Base-by-base conservation (phyloP, 2,797 vertebrate species). In the Danio tinwini region DNA sequence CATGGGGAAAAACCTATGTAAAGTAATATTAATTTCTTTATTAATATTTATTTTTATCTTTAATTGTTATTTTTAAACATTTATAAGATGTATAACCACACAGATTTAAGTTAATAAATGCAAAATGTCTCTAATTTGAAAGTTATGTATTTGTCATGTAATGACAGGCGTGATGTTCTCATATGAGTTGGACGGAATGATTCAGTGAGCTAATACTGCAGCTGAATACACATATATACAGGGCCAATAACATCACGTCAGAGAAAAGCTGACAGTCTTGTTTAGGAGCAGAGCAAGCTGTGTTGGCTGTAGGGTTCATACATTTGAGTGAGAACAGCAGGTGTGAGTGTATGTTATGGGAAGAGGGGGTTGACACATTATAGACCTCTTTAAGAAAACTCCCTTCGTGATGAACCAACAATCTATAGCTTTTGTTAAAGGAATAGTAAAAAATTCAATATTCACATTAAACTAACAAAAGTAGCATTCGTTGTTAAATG, bases 261-360 rank as follows among this genome's bases (percentile, higher is more conserved):
- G 12, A 74, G 58, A 74, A 37, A 75, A 56, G 62, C 17, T 45
- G 69, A 80, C 12, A 37, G 74, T 16, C 29, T 40, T 76, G 56
- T 65, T 75, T 74, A 17, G 71, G 44, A 52, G 11, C 37, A 58
- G 50, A 74, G 44, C 62, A 19, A 21, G n/a, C 5, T 56, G n/a
- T n/a, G 4, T 55, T 40, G 10, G 17, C 40, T 47, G 11, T 19
- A 40, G 37, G 44, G 44, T 62, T 74, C 19, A 52, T 52, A 53
- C 39, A 40, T 67, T 76, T 84, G 78, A 86, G 44, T 79, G 79
- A 86, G 16, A 65, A 73, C 67, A 84, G 68, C 83, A 86, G 83
- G 81, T 86, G 81, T 47, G 45, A 62, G 56, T 70, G 63, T 85
- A 68, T 61, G 58, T 44, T 52, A 13, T 52, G 49, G 49, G 49